Evolutionary conservation across 2,888 invertebrate genomes (phyloP), one percentile per base, ranked within the genome.

Genomic region (Heliconius cydno): DNA sequence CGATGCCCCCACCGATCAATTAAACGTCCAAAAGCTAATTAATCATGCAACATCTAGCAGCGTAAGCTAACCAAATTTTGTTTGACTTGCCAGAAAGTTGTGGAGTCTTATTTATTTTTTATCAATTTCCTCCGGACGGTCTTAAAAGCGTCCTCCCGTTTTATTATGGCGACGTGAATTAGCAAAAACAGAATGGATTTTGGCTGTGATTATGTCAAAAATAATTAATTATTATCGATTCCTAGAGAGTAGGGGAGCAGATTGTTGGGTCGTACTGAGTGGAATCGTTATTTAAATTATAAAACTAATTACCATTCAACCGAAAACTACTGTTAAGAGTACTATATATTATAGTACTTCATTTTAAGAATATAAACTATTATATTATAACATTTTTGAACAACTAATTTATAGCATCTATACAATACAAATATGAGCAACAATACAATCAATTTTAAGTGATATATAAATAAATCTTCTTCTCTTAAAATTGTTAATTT

Each of bases 141-240:
- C 87, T 90, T 92, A 93, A 93, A 93, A 93, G 93, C 94, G 91
- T 90, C 91, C 89, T 91, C 88, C 89, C 90, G 90, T 94, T 95
- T 93, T 93, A 94, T 96, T 95, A 95, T 95, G 94, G 95, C 94
- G 95, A 95, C 96, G 94, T 96, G 96, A 96, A 96, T 96, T 96
- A 96, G 96, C 96, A 95, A 96, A 95, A 96, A 96, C 95, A 96
- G 96, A 96, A 95, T 96, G 96, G 96, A 96, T 95, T 95, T 95
- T 90, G 93, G 95, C 92, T 90, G 96, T 96, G 96, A 96, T 96
- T 96, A 96, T 95, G 96, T 96, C 96, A 96, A 96, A 96, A 96
- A 96, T 96, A 96, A 96, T 96, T 96, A 96, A 96, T 96, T 96
- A 96, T 96, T 95, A 96, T 96, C 96, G 96, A 96, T 96, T 96